Evolutionary conservation across 2,113 vertebrate species (phyloP).

Genomic region (Chionodraco myersi): DNA sequence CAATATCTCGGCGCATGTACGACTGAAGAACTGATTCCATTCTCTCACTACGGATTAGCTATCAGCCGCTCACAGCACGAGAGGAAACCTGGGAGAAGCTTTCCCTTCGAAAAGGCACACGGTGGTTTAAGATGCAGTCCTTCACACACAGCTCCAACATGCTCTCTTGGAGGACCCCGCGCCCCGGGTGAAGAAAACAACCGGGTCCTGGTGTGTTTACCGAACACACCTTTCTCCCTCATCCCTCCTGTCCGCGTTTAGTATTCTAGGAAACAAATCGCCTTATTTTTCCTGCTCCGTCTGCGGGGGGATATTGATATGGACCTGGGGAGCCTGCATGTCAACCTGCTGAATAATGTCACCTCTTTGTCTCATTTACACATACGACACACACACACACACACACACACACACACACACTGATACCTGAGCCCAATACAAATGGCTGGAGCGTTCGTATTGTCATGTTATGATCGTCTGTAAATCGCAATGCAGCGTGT

Average conservation of each 20-base stretch:
- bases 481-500: conserved; percentile 35
- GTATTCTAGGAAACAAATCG: conserved; percentile 67
- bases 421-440: conserved; percentile 28
- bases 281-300: conserved; percentile 60
- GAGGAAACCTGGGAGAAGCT: not conserved
- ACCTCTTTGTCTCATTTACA: conserved; percentile 63
- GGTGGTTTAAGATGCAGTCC: conserved; percentile 19
- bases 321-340: conserved; percentile 66
- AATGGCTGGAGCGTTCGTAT: conserved; percentile 35
- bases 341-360: conserved; percentile 73
- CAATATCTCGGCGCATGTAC: not conserved
- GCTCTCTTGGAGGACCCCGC: conserved; percentile 26
- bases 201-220: conserved; percentile 37
- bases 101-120: conserved; percentile 1
- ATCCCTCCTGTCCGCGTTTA: conserved; percentile 55
- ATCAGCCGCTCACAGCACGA: not conserved
- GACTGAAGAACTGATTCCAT: not conserved
- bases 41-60: conserved; percentile 6
- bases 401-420: conserved; percentile 24
- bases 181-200: conserved; percentile 31
- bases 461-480: conserved; percentile 47
- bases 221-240: conserved; percentile 14
- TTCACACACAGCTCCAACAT: not conserved
- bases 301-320: conserved; percentile 62
- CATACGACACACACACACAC: conserved; percentile 44